A percentile compares a stretch with the other conserved stretches of the same genome.
phyloP scores from a whole-genome alignment of 2,888 invertebrate species.

The Drosophila mettleri region DNA sequence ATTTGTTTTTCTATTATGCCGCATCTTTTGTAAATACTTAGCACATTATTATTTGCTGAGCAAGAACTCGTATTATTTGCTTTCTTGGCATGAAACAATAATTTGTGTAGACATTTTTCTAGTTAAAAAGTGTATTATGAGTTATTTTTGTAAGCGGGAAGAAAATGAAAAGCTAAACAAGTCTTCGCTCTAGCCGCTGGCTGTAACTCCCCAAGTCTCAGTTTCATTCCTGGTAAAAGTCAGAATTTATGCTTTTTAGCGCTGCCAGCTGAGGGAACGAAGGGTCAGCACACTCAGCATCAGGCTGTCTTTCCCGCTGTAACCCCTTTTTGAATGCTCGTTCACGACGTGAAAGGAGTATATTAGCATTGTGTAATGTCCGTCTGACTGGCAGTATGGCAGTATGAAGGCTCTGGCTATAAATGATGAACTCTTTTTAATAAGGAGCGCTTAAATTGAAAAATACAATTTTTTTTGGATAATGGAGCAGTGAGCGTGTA shows the following conservation, averaged over 20 bases:
- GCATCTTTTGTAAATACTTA: neutral
- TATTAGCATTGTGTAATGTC: neutral
- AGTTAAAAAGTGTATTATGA: constrained; percentile 10
- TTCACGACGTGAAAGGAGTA: neutral
- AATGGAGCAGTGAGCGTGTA: neutral
- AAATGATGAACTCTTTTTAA: no score
- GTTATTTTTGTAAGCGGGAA: constrained; percentile 10
- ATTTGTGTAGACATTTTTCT: constrained; percentile 17
- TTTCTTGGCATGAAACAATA: constrained; percentile 22
- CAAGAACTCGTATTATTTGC: neutral
- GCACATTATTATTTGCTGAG: neutral
- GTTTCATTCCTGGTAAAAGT: constrained; percentile 49
- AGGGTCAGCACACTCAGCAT: constrained; percentile 63
- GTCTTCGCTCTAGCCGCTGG: constrained; percentile 21
- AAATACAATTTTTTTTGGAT: neutral
- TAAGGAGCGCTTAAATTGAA: no score
- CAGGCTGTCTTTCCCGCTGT: neutral
- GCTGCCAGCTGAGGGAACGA: constrained; percentile 43
- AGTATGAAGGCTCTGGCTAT: no score
- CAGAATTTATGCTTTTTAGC: constrained; percentile 65
- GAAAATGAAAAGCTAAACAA: constrained; percentile 23
- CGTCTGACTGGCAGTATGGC: no score
- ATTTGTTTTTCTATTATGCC: neutral
- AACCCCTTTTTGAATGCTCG: neutral
- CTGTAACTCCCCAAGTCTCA: constrained; percentile 35